Percentiles rank a stretch among this genome's conserved stretches.
phyloP scores from a whole-genome alignment of 1,140 invertebrate species.

The Anthonomus grandis region DNA sequence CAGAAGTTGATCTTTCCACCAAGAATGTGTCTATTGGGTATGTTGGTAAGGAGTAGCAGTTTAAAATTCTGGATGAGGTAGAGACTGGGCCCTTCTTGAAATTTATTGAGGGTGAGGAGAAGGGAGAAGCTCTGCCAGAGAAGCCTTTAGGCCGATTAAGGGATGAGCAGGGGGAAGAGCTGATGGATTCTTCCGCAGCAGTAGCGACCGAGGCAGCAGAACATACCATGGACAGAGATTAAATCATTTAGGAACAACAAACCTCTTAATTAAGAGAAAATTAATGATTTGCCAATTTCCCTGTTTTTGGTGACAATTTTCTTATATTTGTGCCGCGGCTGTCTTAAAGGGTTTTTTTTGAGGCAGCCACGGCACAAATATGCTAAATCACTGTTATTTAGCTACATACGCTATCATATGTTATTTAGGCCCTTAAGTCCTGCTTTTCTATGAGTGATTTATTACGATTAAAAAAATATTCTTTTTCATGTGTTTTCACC shows the following conservation, averaged over 20 bases:
- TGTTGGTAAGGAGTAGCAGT: slow-evolving; percentile 77
- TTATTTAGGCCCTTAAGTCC: too few relatives aligned
- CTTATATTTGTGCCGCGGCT: slow-evolving; percentile 37
- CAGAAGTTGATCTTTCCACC: slow-evolving; percentile 66
- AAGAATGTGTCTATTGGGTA: slow-evolving; percentile 94
- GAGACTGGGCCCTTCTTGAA: slow-evolving; percentile 64
- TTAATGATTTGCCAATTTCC: background rate
- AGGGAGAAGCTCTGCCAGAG: slow-evolving; percentile 54
- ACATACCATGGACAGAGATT: slow-evolving; percentile 39
- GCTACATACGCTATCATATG: too few relatives aligned
- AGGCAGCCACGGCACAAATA: slow-evolving; percentile 38
- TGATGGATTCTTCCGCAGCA: slow-evolving; percentile 51
- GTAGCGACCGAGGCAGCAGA: slow-evolving; percentile 60
- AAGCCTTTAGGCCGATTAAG: slow-evolving; percentile 37
- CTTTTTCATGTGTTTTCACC: too few relatives aligned
- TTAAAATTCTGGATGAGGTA: slow-evolving; percentile 79
- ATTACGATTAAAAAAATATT: too few relatives aligned
- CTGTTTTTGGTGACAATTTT: background rate
- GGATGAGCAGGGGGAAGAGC: slow-evolving; percentile 40
- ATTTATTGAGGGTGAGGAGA: slow-evolving; percentile 71
- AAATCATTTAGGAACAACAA: background rate
- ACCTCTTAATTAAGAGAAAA: slow-evolving; percentile 8
- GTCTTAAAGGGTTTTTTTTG: slow-evolving; percentile 17
- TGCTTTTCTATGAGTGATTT: too few relatives aligned
- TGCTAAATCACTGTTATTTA: too few relatives aligned